phyloP scores from a whole-genome alignment of 2,113 vertebrate species.

The Neolamprologus brichardi region DNA sequence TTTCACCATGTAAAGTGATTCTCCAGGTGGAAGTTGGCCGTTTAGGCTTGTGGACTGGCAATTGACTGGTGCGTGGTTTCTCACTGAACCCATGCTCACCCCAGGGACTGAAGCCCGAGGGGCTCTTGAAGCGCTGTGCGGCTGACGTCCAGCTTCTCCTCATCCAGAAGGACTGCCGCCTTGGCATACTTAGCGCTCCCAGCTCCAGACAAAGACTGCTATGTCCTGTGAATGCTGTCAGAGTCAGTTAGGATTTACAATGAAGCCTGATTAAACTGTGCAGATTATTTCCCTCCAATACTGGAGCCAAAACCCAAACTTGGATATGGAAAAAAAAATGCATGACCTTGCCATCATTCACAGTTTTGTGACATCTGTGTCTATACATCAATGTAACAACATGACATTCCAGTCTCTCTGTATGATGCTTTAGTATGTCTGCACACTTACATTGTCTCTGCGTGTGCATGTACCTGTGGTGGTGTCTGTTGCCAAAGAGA shows the following conservation, averaged over 20 bases:
- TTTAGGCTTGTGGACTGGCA: slow-evolving; percentile 50
- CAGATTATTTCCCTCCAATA: slow-evolving; percentile 4
- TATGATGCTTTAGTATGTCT: background rate
- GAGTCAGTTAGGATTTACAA: slow-evolving; percentile 27
- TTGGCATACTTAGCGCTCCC: background rate
- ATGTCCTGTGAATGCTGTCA: slow-evolving; percentile 47
- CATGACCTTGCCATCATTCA: background rate
- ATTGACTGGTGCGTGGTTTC: slow-evolving; percentile 52
- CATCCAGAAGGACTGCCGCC: slow-evolving; percentile 24
- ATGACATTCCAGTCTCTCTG: slow-evolving; percentile 19
- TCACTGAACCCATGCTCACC: slow-evolving; percentile 42
- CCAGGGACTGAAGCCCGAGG: slow-evolving; percentile 45
- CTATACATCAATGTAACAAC: background rate
- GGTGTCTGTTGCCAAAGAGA: slow-evolving; percentile 36
- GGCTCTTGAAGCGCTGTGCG: slow-evolving; percentile 27
- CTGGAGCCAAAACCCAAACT: slow-evolving; percentile 3
- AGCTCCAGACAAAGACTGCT: slow-evolving; percentile 37
- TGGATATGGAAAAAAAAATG: slow-evolving; percentile 27
- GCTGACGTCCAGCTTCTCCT: slow-evolving; percentile 43
- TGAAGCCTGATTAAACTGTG: slow-evolving; percentile 42
- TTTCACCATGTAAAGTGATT: slow-evolving; percentile 59
- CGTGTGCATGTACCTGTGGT: slow-evolving; percentile 16
- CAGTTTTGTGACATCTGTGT: background rate
- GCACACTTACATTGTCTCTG: background rate
- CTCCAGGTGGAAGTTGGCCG: slow-evolving; percentile 58